Evolutionary conservation across 2,888 invertebrate species (phyloP), one percentile per base, ranked within the genome.

Genomic region (Apamea anceps): DNA sequence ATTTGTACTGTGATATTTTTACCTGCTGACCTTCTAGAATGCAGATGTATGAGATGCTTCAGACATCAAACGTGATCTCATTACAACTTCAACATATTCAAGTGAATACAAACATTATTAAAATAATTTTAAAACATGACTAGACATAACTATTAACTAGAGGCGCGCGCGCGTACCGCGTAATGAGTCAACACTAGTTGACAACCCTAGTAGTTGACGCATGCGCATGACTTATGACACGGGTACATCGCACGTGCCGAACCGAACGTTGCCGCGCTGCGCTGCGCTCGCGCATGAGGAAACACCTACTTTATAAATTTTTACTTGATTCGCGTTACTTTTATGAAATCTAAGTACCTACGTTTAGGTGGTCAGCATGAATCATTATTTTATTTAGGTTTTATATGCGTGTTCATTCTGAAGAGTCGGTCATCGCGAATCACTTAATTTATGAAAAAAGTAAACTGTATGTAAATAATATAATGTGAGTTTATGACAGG

Each of bases 171-270:
- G 62, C 71, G 62, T 15, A 32, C 54, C 72, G 57, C 60, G 15
- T 62, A 57, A 80, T 82, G 82, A 85, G 62, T 85, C 87, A 83
- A 77, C 82, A 75, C 13, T 62, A 67, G 25, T 62, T 81, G 88
- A 66, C 83, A 85, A 80, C 86, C 85, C 80, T 85, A 80, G n/a
- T n/a, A n/a, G n/a, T n/a, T 87, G 89, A 89, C 80, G 85, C 86
- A 87, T 83, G 79, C 75, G 75, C 78, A 76, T 85, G 87, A 82
- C 75, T 84, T 45, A 74, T 84, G 83, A 77, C 89, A 81, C 74
- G 72, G 42, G 85, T 79, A 72, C 73, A 62, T 83, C 88, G 90
- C 90, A 87, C 87, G 89, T 86, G 88, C 85, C 74, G 51, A 42
- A n/a, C 80, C 15, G 77, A 79, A 79, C 85, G 76, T 85, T 80